Evolutionary conservation across 2,113 vertebrate species (phyloP).

Genomic region (Ptyas mucosa): DNA sequence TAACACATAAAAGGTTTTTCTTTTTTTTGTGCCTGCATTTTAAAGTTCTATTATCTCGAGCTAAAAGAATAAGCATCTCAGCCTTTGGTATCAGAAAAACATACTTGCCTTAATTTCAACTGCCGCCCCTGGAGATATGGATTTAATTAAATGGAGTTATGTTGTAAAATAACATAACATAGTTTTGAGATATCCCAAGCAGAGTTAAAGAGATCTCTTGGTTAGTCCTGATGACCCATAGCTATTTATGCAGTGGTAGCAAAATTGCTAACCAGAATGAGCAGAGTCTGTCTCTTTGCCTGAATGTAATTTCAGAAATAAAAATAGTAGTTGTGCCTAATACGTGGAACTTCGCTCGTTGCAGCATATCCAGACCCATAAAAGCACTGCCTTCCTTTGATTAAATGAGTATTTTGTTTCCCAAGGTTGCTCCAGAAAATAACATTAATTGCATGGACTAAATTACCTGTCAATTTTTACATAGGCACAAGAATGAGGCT

Average conservation of each 20-base stretch:
- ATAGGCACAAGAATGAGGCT: constrained; percentile 4
- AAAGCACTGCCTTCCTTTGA: neutral
- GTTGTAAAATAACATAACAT: neutral
- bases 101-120: neutral
- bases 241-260: neutral
- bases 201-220: neutral
- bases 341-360: neutral
- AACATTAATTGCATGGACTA: constrained; percentile 15
- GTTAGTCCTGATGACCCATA: neutral
- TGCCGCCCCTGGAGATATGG: neutral
- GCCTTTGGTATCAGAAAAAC: neutral
- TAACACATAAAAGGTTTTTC: neutral
- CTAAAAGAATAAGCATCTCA: neutral
- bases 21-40: neutral
- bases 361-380: neutral
- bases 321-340: neutral
- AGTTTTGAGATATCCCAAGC: neutral
- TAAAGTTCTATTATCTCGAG: neutral
- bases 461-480: constrained; percentile 5
- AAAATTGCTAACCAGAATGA: neutral
- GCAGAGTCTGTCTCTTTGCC: neutral
- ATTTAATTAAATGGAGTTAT: neutral
- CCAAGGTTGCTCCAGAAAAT: constrained; percentile 6
- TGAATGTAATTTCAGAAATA: neutral
- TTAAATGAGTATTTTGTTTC: constrained; percentile 11